Evolutionary conservation across 2,888 invertebrate genomes (phyloP).

Genomic region (Pyrgus malvae): DNA sequence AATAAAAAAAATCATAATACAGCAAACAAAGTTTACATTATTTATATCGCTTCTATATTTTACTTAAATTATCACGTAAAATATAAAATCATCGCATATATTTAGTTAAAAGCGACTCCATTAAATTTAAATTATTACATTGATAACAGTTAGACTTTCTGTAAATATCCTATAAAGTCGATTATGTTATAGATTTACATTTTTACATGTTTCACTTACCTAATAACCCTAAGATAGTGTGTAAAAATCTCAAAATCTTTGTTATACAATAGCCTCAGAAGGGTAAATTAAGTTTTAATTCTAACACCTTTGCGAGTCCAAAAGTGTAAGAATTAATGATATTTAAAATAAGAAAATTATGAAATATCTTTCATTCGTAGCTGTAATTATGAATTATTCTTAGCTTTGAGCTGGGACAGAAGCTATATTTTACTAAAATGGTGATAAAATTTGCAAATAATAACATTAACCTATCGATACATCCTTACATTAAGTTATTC

Average conservation of each 20-base stretch:
- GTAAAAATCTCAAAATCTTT: constrained; percentile 1
- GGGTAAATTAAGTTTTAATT: background rate
- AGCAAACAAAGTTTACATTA: too few relatives aligned
- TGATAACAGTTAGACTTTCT: too few relatives aligned
- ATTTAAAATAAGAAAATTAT: background rate
- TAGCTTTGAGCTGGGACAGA: too few relatives aligned
- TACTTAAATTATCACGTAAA: too few relatives aligned
- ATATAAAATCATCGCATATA: too few relatives aligned
- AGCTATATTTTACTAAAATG: background rate
- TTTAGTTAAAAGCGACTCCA: too few relatives aligned
- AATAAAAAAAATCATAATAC: too few relatives aligned
- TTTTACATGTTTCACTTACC: constrained; percentile 8
- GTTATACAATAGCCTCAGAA: background rate
- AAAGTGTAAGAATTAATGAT: background rate
- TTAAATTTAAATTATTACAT: too few relatives aligned
- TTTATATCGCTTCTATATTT: too few relatives aligned
- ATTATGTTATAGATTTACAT: constrained; percentile 13
- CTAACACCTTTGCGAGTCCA: constrained; percentile 1
- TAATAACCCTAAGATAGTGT: background rate
- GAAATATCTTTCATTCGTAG: too few relatives aligned
- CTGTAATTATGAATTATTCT: too few relatives aligned
- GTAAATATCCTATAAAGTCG: background rate
- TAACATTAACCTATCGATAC: constrained; percentile 34
- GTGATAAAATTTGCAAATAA: background rate
- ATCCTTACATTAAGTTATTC: constrained; percentile 64